Base-by-base conservation (phyloP, 2,113 vertebrate genomes). In the Lethenteron reissneri region DNA sequence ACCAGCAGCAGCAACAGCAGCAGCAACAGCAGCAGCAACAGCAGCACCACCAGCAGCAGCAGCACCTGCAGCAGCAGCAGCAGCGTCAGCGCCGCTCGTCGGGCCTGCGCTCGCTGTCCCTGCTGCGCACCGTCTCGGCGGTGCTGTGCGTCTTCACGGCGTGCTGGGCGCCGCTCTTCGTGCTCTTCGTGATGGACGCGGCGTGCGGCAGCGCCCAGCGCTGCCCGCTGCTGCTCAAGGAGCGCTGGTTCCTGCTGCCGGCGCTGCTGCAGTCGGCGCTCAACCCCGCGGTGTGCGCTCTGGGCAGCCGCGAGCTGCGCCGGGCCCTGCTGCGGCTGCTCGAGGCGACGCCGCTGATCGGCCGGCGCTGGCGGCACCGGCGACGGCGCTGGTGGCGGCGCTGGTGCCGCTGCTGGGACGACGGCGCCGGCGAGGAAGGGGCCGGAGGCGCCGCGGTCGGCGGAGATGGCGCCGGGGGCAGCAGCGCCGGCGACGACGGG, bases 301-400 rank as follows among this genome's bases (percentile, higher is more conserved):
- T 96, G 73, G 96, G 92, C 76, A 97, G 90, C 82, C 90, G 92
- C 74, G 94, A 99, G 82, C 96, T 99, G 92, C 83, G 94, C 7
- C 80, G 87, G 10, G 92, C 92, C 56, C 97, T 99, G 80, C 77
- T 88, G 72, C 84, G 86, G 74, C 94, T 92, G 75, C 75, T 95
- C 2, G 41, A 41, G 41, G 41, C 41, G 41, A 41, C 41, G 41
- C 41, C 41, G 41, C 73, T 82, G 85, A 70, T 95, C 89, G 77
- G 83, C 83, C 58, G 80, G 82, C 60, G 88, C 87, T 73, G 58
- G 83, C 56, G 71, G 78, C 0, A 41, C 41, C 1, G 41, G 41
- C 41, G 41, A 6, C 41, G 41, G 41, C 41, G 41, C 41, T 6
- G 41, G 41, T 41, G 41, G 41, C 41, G 41, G 41, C 41, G 41